phyloP scores from a whole-genome alignment of 2,113 vertebrate species.

The Dendrocopos noguchii region DNA sequence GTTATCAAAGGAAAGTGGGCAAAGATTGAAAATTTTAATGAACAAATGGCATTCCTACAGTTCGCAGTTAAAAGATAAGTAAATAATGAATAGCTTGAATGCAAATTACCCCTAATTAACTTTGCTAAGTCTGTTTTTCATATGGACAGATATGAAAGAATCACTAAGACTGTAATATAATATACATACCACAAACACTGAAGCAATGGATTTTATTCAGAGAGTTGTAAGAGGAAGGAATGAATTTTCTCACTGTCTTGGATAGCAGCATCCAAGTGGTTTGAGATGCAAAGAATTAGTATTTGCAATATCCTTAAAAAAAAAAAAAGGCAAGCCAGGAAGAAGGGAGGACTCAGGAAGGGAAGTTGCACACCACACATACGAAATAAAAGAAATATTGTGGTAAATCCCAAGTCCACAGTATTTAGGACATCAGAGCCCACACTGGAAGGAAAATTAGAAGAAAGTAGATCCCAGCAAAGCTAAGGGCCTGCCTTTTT shows the following conservation, averaged over 20 bases:
- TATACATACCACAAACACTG: slow-evolving; percentile 26
- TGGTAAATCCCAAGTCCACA: neutral
- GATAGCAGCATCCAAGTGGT: neutral
- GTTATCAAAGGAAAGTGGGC: slow-evolving; percentile 63
- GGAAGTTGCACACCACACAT: neutral
- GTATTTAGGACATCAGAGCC: neutral
- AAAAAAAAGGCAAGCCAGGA: no score
- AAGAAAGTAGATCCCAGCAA: neutral
- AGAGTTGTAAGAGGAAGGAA: neutral
- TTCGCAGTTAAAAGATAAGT: slow-evolving; percentile 71
- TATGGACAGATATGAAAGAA: slow-evolving; percentile 61
- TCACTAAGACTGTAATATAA: slow-evolving; percentile 23
- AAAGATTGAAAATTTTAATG: slow-evolving; percentile 70
- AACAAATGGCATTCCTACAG: slow-evolving; percentile 64
- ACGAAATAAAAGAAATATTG: neutral
- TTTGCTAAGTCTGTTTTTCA: slow-evolving; percentile 57
- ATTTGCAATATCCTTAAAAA: no score
- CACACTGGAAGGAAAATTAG: neutral
- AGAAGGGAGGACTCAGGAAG: neutral
- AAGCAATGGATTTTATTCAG: slow-evolving; percentile 14
- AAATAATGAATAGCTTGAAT: slow-evolving; percentile 69
- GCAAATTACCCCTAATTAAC: slow-evolving; percentile 69
- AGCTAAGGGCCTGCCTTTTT: slow-evolving; percentile 7
- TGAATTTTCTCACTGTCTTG: neutral
- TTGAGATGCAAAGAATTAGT: neutral